Evolutionary conservation across 1,140 invertebrate species (phyloP).

Genomic region (Macrotrachela quadricornifera): DNA sequence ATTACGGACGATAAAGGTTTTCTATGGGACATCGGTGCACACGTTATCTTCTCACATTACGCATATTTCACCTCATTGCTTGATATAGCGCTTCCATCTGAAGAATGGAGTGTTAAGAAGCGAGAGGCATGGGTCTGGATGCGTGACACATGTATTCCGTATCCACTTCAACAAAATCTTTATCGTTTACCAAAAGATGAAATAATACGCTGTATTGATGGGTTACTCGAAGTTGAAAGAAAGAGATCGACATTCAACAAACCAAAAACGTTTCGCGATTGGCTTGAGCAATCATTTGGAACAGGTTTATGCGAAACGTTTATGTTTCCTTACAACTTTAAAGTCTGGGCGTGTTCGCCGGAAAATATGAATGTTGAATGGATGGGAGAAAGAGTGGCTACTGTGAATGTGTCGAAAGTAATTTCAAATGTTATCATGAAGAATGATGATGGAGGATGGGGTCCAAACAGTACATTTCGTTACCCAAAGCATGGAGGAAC

Average conservation of each 20-base stretch:
- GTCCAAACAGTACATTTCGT: slow-evolving; percentile 17
- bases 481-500: slow-evolving; percentile 24
- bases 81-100: neutral
- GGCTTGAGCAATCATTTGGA: slow-evolving; percentile 1
- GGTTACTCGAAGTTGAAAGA: neutral
- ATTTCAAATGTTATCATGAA: neutral
- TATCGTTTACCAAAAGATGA: neutral
- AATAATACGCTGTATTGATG: neutral
- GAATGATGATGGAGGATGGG: slow-evolving; percentile 13
- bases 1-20: slow-evolving; percentile 19
- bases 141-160: neutral
- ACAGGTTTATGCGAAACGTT: neutral
- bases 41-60: slow-evolving; percentile 17
- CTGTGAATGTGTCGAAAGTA: neutral
- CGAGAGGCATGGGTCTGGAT: neutral
- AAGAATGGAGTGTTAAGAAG: neutral
- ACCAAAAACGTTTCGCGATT: neutral
- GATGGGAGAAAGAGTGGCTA: slow-evolving; percentile 1
- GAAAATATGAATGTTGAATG: neutral
- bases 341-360: neutral
- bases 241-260: neutral
- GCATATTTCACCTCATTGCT: neutral
- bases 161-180: slow-evolving; percentile 1
- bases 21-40: slow-evolving; percentile 25
- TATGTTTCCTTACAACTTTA: slow-evolving; percentile 3